Evolutionary conservation across 2,113 vertebrate species (phyloP).

Genomic region (Rhinoderma darwinii): DNA sequence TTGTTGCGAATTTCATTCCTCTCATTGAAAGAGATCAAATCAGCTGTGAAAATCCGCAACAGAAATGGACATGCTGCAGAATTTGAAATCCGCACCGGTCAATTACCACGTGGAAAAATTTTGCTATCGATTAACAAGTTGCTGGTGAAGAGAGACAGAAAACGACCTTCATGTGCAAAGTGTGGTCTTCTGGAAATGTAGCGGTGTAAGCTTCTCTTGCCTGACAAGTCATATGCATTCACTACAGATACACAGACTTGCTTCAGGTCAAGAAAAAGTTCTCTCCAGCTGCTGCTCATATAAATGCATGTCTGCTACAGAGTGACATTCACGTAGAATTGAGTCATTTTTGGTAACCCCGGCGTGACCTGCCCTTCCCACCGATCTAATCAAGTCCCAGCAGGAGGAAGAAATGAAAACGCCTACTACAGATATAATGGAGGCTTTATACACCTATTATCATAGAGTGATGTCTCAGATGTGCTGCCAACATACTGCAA

Average conservation of each 20-base stretch:
- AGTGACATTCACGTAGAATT: conserved; percentile 45
- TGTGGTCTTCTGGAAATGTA: background rate
- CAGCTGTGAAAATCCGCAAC: too few relatives aligned
- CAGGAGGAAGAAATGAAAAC: conserved; percentile 32
- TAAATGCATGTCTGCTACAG: conserved; percentile 15
- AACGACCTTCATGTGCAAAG: background rate
- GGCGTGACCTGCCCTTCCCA: conserved; percentile 52
- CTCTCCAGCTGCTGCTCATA: conserved; percentile 11
- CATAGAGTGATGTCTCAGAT: background rate
- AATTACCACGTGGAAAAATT: too few relatives aligned
- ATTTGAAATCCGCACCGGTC: too few relatives aligned
- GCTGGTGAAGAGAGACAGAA: background rate
- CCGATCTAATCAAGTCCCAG: conserved; percentile 48
- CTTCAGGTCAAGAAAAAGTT: conserved; percentile 29
- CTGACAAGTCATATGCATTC: conserved; percentile 42
- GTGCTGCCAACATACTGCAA: too few relatives aligned
- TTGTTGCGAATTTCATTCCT: too few relatives aligned
- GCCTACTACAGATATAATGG: conserved; percentile 29
- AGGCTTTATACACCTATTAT: background rate
- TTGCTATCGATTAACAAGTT: background rate
- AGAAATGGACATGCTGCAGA: too few relatives aligned
- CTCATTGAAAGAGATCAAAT: too few relatives aligned
- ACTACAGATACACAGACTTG: conserved; percentile 24
- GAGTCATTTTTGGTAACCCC: conserved; percentile 54
- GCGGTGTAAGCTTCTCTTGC: background rate